Evolutionary conservation across 2,888 invertebrate genomes (phyloP), one percentile per base, ranked within the genome.

Genomic region (Dicyrtoma fusca): DNA sequence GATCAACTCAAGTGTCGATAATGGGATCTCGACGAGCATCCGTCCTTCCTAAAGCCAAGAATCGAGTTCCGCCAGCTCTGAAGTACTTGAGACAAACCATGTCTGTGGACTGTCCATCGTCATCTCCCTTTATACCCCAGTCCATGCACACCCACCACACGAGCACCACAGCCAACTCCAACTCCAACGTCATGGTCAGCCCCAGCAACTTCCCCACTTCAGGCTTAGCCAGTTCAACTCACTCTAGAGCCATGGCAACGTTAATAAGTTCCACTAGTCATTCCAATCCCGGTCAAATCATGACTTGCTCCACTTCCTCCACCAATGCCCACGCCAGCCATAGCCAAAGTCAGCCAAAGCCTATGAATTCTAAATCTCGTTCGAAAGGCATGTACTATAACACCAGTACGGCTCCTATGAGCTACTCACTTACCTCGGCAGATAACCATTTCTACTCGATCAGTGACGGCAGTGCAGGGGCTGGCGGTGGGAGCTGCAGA

Each of bases 81-180:
- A 71, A 55, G 34, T 26, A 71, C 23, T 55, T 71, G 8, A 63
- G 77, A 26, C 79, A 79, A 70, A 73, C 80, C 17, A 72, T 79
- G 71, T 80, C 80, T 13, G 77, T 80, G 21, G 80, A 80, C 59
- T 80, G 77, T 68, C 55, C 74, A 10, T 73, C 75, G 23, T 76
- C 79, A 19, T 76, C 77, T 17, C 53, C 55, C 13, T 68, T 68
- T 44, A 74, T 76, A 47, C 71, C 44, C 17, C 61, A 55, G 13
- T 17, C 49, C 5, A 51, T n/a, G 11, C 1, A 10, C 21, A n/a
- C 34, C n/a, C n/a, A n/a, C n/a, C n/a, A n/a, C n/a, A 5, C 34
- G 34, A 34, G 34, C 34, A 34, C 8, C 34, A 34, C 3, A 5
- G 3, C 34, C 34, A 34, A 3, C 34, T 3, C 34, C 34, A 4